Conservation (phyloP, 2,888 invertebrate genomes). For the Epistrophe eligans region DNA sequence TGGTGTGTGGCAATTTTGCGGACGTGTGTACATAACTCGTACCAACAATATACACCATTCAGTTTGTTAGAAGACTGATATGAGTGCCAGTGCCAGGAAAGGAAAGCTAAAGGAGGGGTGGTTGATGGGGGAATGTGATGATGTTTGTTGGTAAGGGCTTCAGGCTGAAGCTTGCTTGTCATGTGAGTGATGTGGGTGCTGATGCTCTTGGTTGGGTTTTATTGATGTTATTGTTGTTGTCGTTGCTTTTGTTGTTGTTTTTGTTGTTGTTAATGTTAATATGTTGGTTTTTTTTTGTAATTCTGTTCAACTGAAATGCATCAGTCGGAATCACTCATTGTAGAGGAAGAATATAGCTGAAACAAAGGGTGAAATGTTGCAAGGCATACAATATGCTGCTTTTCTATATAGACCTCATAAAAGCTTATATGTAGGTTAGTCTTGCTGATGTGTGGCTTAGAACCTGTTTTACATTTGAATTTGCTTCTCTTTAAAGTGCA, state of each 20-base stretch:
- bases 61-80: conserved; percentile 1
- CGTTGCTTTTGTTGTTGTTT: conserved; percentile 38
- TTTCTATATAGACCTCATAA: conserved; percentile 33
- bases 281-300: conserved; percentile 28
- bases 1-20: conserved; percentile 58
- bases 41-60: conserved; percentile 33
- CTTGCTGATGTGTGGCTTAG: conserved; percentile 32
- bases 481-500: conserved; percentile 63
- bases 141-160: conserved; percentile 4
- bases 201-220: conserved; percentile 52
- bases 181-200: conserved; percentile 31
- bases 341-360: conserved; percentile 30
- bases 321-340: conserved; percentile 66
- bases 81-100: not conserved
- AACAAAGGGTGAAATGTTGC: conserved; percentile 30
- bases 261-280: conserved; percentile 37
- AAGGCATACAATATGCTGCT: conserved; percentile 42
- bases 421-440: not conserved
- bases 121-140: not conserved
- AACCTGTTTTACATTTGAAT: conserved; percentile 62
- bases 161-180: conserved; percentile 6
- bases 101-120: not conserved
- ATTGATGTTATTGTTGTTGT: conserved; percentile 51
- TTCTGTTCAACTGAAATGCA: conserved; percentile 58
- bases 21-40: conserved; percentile 60